Evolutionary conservation across 2,797 vertebrate species (phyloP), one percentile per base, ranked within the genome.

Genomic region (Anguilla marmorata): DNA sequence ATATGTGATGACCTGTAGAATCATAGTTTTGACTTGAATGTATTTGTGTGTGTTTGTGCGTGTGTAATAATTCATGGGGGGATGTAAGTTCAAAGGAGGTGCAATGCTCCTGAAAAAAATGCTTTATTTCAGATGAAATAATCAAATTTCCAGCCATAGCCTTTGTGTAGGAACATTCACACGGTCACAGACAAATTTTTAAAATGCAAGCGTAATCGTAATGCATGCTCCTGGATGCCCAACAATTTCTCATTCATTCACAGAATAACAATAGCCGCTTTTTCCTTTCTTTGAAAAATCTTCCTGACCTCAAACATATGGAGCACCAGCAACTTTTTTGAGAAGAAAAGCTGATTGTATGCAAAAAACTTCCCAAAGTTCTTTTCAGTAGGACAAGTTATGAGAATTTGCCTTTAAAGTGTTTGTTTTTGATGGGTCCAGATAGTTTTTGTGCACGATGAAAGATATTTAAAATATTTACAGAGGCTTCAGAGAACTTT

Each of bases 351-450:
- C 76, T 82, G 37, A 24, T 45, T 41, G 33, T 21, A 82, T 24
- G 45, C 79, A 45, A 82, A n/a, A 79, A 33, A 41, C 37, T 76
- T 52, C 85, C 27, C 69, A 27, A 87, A 87, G 72, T 33, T 8
- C 63, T 69, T 69, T n/a, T 24, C 24, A 69, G 21, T 27, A 69
- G 24, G n/a, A n/a, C 5, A 7, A 69, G 63, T 69, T n/a, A 69
- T 69, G 63, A 69, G 63, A 69, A 9, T n/a, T 27, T 30, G 2
- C 63, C n/a, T 69, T 24, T 69, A 69, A 69, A 69, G 24, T 69
- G 63, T 6, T 8, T 69, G 1, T 27, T 69, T 69, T 69, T 69
- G 7, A 6, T 27, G 9, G 52, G 52, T 54, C 52, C 52, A 54
- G 52, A 11, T 54, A 54, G 52, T 1, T 54, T 54, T 54, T 54